Percentiles rank a stretch among this genome's conserved stretches.
phyloP scores from a whole-genome alignment of 2,888 invertebrate species.

The Troglohyphantes excavatus region DNA sequence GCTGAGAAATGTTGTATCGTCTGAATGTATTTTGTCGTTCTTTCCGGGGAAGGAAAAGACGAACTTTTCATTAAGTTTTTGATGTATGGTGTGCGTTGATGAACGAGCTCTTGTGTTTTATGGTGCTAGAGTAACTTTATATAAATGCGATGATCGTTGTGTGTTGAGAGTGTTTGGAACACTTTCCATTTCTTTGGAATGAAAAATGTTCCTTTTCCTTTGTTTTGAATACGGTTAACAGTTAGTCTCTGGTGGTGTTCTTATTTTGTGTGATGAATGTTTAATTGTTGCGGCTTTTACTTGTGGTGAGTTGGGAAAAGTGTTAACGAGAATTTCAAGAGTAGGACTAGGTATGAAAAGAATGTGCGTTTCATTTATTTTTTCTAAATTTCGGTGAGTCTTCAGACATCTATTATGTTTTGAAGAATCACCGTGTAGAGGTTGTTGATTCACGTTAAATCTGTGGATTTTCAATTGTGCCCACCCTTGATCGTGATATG shows the following conservation, averaged over 20 bases:
- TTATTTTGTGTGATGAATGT: too few relatives aligned
- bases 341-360: too few relatives aligned
- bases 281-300: too few relatives aligned
- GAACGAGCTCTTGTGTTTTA: conserved; percentile 35
- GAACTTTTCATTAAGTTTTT: conserved; percentile 52
- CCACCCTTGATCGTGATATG: too few relatives aligned
- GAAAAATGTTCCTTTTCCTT: neutral
- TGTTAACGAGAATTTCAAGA: too few relatives aligned
- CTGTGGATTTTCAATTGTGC: too few relatives aligned
- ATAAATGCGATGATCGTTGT: neutral
- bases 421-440: too few relatives aligned
- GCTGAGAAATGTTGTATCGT: neutral
- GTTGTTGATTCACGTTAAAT: too few relatives aligned
- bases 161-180: neutral
- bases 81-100: conserved; percentile 40
- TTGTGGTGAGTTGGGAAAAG: too few relatives aligned
- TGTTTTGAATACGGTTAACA: neutral
- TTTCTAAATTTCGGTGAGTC: too few relatives aligned
- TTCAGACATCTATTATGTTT: too few relatives aligned
- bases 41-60: neutral
- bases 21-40: neutral
- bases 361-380: too few relatives aligned
- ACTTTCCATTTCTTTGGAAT: neutral
- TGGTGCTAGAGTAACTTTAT: neutral
- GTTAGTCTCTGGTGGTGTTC: neutral